Conservation (phyloP, 1,140 invertebrate genomes). For the Capitella teleta region DNA sequence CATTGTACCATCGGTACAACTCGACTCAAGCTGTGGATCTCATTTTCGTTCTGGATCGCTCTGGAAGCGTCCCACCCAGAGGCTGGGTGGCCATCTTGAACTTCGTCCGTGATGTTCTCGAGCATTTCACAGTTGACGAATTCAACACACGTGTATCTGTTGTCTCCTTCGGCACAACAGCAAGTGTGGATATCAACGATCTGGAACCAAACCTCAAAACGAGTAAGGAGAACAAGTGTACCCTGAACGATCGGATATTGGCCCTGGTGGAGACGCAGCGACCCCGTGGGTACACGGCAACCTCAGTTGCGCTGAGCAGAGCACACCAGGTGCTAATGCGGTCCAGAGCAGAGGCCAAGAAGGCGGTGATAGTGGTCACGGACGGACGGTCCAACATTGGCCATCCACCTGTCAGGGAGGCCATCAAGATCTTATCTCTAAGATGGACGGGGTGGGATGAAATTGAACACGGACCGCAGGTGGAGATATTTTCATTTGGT, state of each 20-base stretch:
- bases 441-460: slow-evolving; percentile 17
- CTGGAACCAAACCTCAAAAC: slow-evolving; percentile 11
- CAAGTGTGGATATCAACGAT: slow-evolving; percentile 18
- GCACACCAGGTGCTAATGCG: slow-evolving; percentile 13
- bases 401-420: slow-evolving; percentile 17
- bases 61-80: slow-evolving; percentile 13
- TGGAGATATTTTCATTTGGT: slow-evolving; percentile 23
- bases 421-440: slow-evolving; percentile 20
- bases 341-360: slow-evolving; percentile 17
- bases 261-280: slow-evolving; percentile 11
- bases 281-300: slow-evolving; percentile 19
- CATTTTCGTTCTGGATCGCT: slow-evolving; percentile 22
- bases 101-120: slow-evolving; percentile 18
- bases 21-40: slow-evolving; percentile 16
- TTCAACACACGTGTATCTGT: slow-evolving; percentile 20
- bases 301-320: slow-evolving; percentile 14
- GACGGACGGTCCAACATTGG: slow-evolving; percentile 24
- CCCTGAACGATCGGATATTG: slow-evolving; percentile 13
- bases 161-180: slow-evolving; percentile 17
- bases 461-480: slow-evolving; percentile 17
- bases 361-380: slow-evolving; percentile 20
- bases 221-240: slow-evolving; percentile 17
- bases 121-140: slow-evolving; percentile 20
- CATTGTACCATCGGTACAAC: slow-evolving; percentile 11
- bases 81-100: slow-evolving; percentile 18